Percentiles rank a stretch among this genome's conserved stretches.
These are phyloP conservation scores for Chiridota heheva DNA, from an alignment of 35 echinoderm and acorn worm genomes.

Conservation along the genomic window DNA sequence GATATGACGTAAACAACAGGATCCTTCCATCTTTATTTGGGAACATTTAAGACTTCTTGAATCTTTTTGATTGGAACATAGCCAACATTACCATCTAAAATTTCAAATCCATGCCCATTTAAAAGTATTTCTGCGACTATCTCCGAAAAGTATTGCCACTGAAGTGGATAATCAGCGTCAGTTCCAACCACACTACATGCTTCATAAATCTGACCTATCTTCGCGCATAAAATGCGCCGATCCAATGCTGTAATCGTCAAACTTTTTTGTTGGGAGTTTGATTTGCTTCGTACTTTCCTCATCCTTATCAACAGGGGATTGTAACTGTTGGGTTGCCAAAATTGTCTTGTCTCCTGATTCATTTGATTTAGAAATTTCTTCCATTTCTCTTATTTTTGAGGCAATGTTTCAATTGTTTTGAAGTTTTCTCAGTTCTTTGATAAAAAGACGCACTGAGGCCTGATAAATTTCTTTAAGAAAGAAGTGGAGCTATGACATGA, in stretches of 20 bases:
- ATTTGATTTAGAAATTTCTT: not conserved
- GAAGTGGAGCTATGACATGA: conserved; percentile 14
- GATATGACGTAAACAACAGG: conserved; percentile 4
- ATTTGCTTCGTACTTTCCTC: not conserved
- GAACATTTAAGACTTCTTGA: conserved; percentile 2
- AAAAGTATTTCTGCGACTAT: conserved; percentile 13
- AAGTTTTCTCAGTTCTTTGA: not conserved
- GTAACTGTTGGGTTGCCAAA: not conserved
- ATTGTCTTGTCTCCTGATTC: not conserved
- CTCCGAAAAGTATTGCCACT: not conserved
- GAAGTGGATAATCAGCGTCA: not conserved
- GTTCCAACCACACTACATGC: not conserved
- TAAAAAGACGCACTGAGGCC: not conserved
- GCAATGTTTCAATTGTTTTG: not conserved
- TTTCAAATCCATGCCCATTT: not conserved
- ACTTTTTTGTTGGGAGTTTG: not conserved
- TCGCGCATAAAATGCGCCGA: conserved; percentile 21
- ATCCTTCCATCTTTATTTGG: not conserved
- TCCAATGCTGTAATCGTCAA: conserved; percentile 1
- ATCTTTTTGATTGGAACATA: conserved; percentile 33
- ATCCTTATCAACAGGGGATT: not conserved
- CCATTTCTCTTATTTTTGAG: not conserved
- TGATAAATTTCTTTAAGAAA: conserved; percentile 1
- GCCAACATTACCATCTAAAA: conserved; percentile 13
- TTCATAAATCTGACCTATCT: conserved; percentile 17